Evolutionary conservation across 2,888 invertebrate genomes (phyloP).

Genomic region (Beris chalybata): DNA sequence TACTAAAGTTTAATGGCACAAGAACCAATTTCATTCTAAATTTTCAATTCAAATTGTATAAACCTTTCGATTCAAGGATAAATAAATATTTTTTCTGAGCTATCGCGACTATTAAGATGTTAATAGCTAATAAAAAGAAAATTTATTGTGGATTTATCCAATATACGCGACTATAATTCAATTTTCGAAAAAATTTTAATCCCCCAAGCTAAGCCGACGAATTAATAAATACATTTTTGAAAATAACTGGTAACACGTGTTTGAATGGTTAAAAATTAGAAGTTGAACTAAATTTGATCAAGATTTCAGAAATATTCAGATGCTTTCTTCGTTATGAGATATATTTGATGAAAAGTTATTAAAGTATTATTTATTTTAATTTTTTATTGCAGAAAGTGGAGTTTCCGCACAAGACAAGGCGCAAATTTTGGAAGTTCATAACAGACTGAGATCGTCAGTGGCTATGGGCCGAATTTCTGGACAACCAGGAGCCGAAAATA

Average conservation of each 20-base stretch:
- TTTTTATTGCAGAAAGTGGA: constrained; percentile 55
- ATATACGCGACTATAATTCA: constrained; percentile 9
- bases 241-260: constrained; percentile 26
- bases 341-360: background rate
- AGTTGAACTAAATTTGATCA: background rate
- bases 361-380: constrained; percentile 3
- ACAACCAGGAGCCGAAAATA: constrained; percentile 80
- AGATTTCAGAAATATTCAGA: background rate
- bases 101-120: too few species aligned
- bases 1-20: too few species aligned
- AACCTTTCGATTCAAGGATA: too few species aligned
- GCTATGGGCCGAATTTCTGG: constrained; percentile 76
- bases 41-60: too few species aligned
- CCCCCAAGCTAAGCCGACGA: background rate
- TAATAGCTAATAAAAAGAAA: too few species aligned
- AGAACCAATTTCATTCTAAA: too few species aligned
- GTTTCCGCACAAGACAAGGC: constrained; percentile 72
- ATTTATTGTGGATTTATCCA: too few species aligned
- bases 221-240: background rate
- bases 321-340: background rate
- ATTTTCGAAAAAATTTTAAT: constrained; percentile 4
- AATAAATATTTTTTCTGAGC: too few species aligned
- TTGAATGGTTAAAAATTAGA: background rate
- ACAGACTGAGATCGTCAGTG: constrained; percentile 75
- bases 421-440: constrained; percentile 78